Percentiles rank a stretch among this genome's conserved stretches.
phyloP scores from a whole-genome alignment of 2,797 vertebrate species.

The Perodicticus potto region DNA sequence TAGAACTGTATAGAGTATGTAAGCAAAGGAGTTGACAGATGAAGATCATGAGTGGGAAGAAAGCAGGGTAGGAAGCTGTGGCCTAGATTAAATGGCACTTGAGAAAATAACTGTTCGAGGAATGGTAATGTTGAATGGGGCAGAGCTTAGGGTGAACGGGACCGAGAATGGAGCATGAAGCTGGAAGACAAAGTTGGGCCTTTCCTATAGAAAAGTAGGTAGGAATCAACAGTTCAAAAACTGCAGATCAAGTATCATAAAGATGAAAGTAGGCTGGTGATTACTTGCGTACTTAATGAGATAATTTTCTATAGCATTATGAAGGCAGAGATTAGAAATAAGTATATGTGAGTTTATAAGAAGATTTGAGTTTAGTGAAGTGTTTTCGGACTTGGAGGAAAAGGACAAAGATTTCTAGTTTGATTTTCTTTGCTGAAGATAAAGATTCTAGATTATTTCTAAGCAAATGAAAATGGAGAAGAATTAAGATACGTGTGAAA shows the following conservation, averaged over 20 bases:
- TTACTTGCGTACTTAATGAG: background rate
- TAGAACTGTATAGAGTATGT: background rate
- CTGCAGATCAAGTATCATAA: background rate
- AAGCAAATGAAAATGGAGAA: background rate
- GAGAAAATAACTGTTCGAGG: background rate
- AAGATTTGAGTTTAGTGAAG: background rate
- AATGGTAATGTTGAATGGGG: background rate
- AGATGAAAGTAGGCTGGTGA: background rate
- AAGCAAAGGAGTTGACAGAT: background rate
- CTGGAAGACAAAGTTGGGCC: background rate
- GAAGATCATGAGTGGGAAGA: background rate
- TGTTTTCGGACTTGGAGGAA: background rate
- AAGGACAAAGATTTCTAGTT: background rate
- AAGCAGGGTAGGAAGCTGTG: background rate
- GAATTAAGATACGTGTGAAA: background rate
- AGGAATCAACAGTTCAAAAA: background rate
- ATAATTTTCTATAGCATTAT: background rate
- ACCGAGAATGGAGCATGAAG: background rate
- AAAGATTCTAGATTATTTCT: background rate
- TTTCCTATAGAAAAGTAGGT: background rate
- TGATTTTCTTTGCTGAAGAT: slow-evolving; percentile 14
- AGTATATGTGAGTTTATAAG: background rate
- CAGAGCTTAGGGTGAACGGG: background rate
- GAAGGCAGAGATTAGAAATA: background rate
- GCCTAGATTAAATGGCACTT: background rate